A percentile compares a stretch with the other conserved stretches of the same genome.
phyloP scores from a whole-genome alignment of 1,140 invertebrate genomes.

The Drosophila equinoxialis region DNA sequence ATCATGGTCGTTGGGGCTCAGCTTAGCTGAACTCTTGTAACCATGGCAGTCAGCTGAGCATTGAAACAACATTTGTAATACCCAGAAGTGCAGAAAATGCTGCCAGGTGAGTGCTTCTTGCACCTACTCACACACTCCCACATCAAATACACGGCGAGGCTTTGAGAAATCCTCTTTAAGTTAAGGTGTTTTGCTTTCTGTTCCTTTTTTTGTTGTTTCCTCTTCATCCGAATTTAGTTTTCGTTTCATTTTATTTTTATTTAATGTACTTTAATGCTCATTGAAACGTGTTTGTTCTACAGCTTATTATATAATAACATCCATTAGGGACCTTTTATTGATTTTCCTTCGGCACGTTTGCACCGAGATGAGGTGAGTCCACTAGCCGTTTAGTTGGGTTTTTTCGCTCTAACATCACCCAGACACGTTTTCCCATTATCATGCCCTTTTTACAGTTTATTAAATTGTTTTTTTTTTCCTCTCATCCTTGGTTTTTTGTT shows the following conservation, averaged over 20 bases:
- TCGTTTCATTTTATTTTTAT: constrained; percentile 51
- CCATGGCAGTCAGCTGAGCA: constrained; percentile 11
- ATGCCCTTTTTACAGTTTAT: constrained; percentile 79
- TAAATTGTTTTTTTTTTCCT: constrained; percentile 65
- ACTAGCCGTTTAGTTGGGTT: constrained; percentile 47
- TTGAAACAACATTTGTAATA: constrained; percentile 25
- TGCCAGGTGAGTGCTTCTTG: constrained; percentile 26
- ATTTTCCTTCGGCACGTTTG: constrained; percentile 73
- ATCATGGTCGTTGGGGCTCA: constrained; percentile 2
- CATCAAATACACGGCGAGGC: background rate
- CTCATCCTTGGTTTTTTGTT: constrained; percentile 48
- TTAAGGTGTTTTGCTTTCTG: constrained; percentile 5
- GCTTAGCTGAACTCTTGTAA: background rate
- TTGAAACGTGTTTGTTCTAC: constrained; percentile 65
- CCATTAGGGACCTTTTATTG: constrained; percentile 75
- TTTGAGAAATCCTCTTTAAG: background rate
- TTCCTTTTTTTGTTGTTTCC: constrained; percentile 19
- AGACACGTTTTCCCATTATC: constrained; percentile 74
- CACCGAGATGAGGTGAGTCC: constrained; percentile 2
- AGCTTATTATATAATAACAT: constrained; percentile 80
- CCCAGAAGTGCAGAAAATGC: constrained; percentile 14
- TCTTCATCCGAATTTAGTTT: constrained; percentile 11
- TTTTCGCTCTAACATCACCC: constrained; percentile 38
- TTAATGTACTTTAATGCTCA: constrained; percentile 68
- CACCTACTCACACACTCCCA: constrained; percentile 26